These are phyloP conservation scores for Telmatochromis brichardi DNA, from an alignment of 2,113 vertebrate genomes.

Conservation along the genomic window DNA sequence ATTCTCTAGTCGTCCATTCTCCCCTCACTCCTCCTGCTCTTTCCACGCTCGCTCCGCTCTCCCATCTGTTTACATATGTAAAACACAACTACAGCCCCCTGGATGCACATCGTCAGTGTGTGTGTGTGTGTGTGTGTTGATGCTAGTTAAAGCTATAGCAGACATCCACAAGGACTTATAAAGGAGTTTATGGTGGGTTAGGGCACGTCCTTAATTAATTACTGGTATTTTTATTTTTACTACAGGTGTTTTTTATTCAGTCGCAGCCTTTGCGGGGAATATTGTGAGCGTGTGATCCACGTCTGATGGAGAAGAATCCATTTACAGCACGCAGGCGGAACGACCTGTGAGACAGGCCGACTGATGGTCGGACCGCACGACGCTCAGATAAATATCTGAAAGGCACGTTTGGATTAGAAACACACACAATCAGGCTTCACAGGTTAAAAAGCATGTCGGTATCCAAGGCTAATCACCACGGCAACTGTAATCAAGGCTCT, in stretches of 20 bases:
- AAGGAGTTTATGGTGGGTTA: constrained; percentile 15
- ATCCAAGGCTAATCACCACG: constrained; percentile 54
- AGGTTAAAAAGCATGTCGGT: constrained; percentile 28
- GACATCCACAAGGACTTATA: constrained; percentile 28
- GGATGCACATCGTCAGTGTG: constrained; percentile 14
- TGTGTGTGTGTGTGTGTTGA: background rate
- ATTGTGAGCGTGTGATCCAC: background rate
- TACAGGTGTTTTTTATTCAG: background rate
- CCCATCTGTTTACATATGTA: constrained; percentile 49
- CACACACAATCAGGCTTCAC: background rate
- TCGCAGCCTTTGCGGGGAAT: background rate
- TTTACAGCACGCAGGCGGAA: background rate
- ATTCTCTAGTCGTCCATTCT: background rate
- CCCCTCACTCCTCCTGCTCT: background rate
- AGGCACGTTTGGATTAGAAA: background rate
- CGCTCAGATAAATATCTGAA: background rate
- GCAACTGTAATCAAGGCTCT: constrained; percentile 60
- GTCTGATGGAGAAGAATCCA: background rate
- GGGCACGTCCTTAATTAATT: constrained; percentile 37
- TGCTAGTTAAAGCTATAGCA: constrained; percentile 24
- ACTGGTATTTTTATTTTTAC: background rate
- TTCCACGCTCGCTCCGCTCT: background rate
- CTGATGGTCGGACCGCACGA: background rate
- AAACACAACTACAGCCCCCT: constrained; percentile 32
- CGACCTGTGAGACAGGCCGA: background rate